Base-by-base conservation (phyloP, 2,797 vertebrate genomes). In the Telmatherina bonti region DNA sequence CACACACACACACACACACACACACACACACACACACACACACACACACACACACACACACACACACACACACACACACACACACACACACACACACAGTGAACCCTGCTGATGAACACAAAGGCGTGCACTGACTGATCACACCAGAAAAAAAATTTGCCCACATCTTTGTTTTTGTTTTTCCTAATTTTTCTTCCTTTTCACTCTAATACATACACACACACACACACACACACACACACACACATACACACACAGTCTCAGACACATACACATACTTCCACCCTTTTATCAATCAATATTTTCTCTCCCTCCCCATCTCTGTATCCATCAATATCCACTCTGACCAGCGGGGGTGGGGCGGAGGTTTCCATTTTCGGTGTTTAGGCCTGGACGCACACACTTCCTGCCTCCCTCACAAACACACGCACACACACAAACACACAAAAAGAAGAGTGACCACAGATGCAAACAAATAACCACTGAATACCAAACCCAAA, bases 291-390 rank as follows among this genome's bases (percentile, higher is more conserved):
- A 70, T 80, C 63, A 70, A 78, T 89, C 85, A 74, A 89, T 90
- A 81, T 29, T 79, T 74, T 51, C 82, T 81, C 61, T 67, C 54
- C 51, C 65, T 53, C 31, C 53, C 47, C n/a, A 53, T 62, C 70
- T 78, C 51, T 67, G 68, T 41, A 60, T 64, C 72, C 72, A 81
- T 91, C 86, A 86, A 88, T 88, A 88, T 65, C 56, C 80, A 83
- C 76, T 83, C 45, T 70, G 11, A 66, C 63, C 16, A 24, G 62
- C 0, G 77, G 77, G 81, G 83, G 85, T 4, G 78, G 78, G 67
- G 78, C 43, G 22, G 51, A 45, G 62, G 66, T 86, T 86, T 87
- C 85, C 85, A 87, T 89, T 87, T 83, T 82, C 75, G 78, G 69
- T 70, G 67, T 73, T 78, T 12, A 26, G 69, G 71, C 53, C 49